A percentile compares a stretch with the other conserved stretches of the same genome.
Evolutionary conservation across 2,888 invertebrate genomes (phyloP).

Genomic region (Machimus atricapillus): DNA sequence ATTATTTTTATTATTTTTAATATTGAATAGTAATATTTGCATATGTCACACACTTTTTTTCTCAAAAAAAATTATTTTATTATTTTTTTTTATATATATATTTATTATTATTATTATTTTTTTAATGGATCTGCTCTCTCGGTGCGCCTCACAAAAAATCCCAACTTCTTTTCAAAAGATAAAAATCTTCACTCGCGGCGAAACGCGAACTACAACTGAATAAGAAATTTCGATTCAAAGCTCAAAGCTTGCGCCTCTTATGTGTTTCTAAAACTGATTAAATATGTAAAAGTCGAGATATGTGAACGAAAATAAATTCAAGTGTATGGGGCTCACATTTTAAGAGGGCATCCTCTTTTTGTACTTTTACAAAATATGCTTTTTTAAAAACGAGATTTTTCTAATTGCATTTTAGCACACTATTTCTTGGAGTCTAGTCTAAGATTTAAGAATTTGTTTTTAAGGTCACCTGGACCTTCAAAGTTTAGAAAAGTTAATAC

Average conservation of each 20-base stretch:
- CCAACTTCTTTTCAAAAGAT: slow-evolving; percentile 23
- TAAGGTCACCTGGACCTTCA: too few species aligned
- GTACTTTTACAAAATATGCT: not conserved
- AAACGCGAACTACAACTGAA: slow-evolving; percentile 51
- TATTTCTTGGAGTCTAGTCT: not conserved
- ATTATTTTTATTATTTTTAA: not conserved
- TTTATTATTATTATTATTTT: not conserved
- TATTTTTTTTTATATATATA: not conserved
- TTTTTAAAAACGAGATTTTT: not conserved
- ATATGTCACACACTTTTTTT: not conserved
- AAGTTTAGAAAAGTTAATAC: not conserved
- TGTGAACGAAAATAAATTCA: not conserved
- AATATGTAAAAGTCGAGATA: not conserved
- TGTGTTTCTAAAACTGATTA: not conserved
- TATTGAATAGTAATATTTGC: not conserved
- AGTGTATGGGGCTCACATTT: not conserved
- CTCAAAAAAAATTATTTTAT: not conserved
- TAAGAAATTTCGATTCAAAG: slow-evolving; percentile 42
- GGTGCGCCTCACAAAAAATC: slow-evolving; percentile 36
- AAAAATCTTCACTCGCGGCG: slow-evolving; percentile 50
- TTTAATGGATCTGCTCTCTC: slow-evolving; percentile 12
- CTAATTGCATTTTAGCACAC: not conserved
- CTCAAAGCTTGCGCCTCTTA: slow-evolving; percentile 28
- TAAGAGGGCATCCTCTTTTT: not conserved
- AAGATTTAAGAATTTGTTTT: too few species aligned